Evolutionary conservation across 2,888 invertebrate species (phyloP).

Genomic region (Leptopterna dolabrata): DNA sequence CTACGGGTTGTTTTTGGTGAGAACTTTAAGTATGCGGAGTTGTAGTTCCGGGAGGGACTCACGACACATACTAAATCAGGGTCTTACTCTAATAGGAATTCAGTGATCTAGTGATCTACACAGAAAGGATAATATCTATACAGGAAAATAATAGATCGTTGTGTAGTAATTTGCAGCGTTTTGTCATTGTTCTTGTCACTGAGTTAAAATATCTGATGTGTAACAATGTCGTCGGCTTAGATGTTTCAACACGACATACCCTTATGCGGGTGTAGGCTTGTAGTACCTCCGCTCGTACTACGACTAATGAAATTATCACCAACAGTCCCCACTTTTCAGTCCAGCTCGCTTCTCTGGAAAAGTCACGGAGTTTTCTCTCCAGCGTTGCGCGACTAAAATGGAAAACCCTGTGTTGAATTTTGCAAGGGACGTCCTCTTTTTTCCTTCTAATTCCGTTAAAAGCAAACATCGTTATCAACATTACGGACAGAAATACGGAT

Average conservation of each 20-base stretch:
- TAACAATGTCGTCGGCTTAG: not conserved
- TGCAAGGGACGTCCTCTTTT: not conserved
- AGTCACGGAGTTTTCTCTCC: not conserved
- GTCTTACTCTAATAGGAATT: no score
- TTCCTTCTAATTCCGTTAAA: not conserved
- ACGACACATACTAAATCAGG: no score
- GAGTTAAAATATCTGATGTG: not conserved
- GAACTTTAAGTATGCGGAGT: no score
- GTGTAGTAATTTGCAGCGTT: no score
- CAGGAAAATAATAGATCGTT: no score
- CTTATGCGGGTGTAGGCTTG: not conserved
- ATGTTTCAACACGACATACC: not conserved
- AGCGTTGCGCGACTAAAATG: not conserved
- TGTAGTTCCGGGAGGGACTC: no score
- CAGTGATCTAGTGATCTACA: no score
- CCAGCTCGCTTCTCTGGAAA: not conserved
- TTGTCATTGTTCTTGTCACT: no score
- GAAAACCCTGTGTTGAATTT: not conserved
- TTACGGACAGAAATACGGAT: not conserved
- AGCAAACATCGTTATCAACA: conserved; percentile 7
- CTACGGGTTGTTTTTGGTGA: no score
- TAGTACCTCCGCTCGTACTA: not conserved
- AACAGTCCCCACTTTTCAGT: not conserved
- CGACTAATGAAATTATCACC: not conserved
- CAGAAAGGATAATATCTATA: no score